Evolutionary conservation across 2,888 invertebrate genomes (phyloP).

Genomic region (Metacarcinus magister): DNA sequence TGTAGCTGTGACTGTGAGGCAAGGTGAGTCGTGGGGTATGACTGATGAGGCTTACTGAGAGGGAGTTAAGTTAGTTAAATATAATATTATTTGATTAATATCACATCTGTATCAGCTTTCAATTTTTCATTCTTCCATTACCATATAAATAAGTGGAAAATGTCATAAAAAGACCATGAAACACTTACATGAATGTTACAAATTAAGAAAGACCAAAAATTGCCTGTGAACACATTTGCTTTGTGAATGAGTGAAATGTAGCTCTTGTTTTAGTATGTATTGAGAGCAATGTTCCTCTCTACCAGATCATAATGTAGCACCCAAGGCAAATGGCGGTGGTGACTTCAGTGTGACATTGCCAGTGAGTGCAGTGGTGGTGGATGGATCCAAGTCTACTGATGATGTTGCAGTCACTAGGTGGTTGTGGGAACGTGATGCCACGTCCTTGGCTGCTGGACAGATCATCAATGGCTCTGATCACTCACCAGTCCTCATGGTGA

Average conservation of each 20-base stretch:
- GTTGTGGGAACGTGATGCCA: constrained; percentile 92
- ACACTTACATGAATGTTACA: too few relatives aligned
- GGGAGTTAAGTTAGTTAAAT: background rate
- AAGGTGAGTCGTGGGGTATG: constrained; percentile 88
- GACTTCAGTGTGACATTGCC: constrained; percentile 92
- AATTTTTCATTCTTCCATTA: too few relatives aligned
- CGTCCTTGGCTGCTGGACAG: constrained; percentile 91
- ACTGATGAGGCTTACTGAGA: background rate
- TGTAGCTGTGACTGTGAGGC: constrained; percentile 91
- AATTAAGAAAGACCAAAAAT: too few relatives aligned
- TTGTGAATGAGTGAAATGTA: background rate
- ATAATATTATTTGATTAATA: background rate
- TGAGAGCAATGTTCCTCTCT: background rate
- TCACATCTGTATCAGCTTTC: too few relatives aligned
- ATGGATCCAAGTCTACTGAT: constrained; percentile 93
- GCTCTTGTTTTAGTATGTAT: background rate
- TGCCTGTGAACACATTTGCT: too few relatives aligned
- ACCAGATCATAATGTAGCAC: constrained; percentile 94
- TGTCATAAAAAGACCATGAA: too few relatives aligned
- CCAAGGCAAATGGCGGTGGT: constrained; percentile 94
- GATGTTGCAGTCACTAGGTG: constrained; percentile 94
- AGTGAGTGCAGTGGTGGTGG: constrained; percentile 90
- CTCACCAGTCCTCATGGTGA: constrained; percentile 90
- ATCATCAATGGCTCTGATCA: constrained; percentile 91
- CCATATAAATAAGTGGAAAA: too few relatives aligned